Evolutionary conservation across 2,888 invertebrate genomes (phyloP).

Genomic region (Diarsia dahlii): DNA sequence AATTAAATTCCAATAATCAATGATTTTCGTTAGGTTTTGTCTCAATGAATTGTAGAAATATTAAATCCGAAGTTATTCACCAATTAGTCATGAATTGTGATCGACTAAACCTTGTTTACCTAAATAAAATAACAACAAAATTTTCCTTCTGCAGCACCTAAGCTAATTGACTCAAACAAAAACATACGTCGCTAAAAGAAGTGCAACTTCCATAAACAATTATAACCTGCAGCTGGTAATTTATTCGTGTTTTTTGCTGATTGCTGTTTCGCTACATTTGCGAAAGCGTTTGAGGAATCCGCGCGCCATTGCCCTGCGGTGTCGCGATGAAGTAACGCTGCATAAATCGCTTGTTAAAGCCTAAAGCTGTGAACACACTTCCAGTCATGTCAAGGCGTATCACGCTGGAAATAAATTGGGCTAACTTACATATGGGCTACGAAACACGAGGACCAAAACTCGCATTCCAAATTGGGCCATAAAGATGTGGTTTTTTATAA

Average conservation of each 20-base stretch:
- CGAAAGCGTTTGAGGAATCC: constrained; percentile 58
- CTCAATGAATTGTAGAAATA: not conserved
- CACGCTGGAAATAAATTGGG: not conserved
- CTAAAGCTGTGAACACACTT: constrained; percentile 18
- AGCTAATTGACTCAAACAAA: not conserved
- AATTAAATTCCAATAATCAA: not conserved
- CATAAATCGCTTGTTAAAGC: constrained; percentile 37
- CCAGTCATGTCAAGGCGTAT: not conserved
- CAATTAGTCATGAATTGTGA: not conserved
- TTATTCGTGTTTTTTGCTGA: constrained; percentile 37
- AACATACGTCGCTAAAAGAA: constrained; percentile 18
- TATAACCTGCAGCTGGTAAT: constrained; percentile 14
- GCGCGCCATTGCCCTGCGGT: constrained; percentile 53
- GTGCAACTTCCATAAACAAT: constrained; percentile 15
- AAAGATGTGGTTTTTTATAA: not conserved
- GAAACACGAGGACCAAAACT: not conserved
- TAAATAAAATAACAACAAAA: not conserved
- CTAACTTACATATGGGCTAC: not conserved
- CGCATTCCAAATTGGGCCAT: not conserved
- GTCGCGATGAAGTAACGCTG: constrained; percentile 63
- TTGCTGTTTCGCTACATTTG: constrained; percentile 44
- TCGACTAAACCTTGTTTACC: not conserved
- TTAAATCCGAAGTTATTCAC: not conserved
- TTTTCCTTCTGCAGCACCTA: not conserved
- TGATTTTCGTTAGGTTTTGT: not conserved